Conservation (phyloP, 2,888 invertebrate species). For the Mythimna albipuncta region DNA sequence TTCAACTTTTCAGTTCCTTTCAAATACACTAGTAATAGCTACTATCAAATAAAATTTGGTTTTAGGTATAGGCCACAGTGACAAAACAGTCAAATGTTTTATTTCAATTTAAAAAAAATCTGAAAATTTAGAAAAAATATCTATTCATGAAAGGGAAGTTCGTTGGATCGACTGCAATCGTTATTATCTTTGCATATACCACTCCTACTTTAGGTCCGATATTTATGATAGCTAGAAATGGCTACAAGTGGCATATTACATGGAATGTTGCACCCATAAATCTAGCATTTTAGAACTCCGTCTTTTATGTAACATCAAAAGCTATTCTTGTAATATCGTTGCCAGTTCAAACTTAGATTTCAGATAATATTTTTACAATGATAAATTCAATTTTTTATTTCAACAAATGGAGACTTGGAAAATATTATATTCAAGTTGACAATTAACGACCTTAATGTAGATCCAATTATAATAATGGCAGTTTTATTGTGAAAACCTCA, state of each 20-base stretch:
- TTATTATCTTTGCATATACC: constrained; percentile 8
- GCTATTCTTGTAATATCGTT: constrained; percentile 21
- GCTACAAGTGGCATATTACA: constrained; percentile 27
- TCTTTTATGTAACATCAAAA: constrained; percentile 16
- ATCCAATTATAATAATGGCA: constrained; percentile 49
- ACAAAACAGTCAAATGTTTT: too few species aligned
- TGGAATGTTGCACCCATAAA: constrained; percentile 34
- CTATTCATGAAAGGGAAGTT: background rate
- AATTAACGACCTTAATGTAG: constrained; percentile 29
- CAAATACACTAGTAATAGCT: too few species aligned
- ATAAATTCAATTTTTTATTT: constrained; percentile 33
- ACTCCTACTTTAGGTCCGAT: background rate
- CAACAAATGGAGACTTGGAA: background rate
- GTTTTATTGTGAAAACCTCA: constrained; percentile 36
- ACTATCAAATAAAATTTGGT: too few species aligned
- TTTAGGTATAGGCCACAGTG: too few species aligned
- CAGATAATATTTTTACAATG: constrained; percentile 9
- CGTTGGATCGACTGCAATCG: background rate
- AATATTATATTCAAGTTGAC: constrained; percentile 14
- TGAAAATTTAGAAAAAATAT: too few species aligned
- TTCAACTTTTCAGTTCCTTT: too few species aligned
- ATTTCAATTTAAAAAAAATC: too few species aligned
- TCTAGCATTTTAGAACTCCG: constrained; percentile 26
- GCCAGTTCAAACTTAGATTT: constrained; percentile 19
- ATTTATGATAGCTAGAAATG: constrained; percentile 27